Evolutionary conservation across 2,113 vertebrate species (phyloP), one percentile per base, ranked within the genome.

Genomic region (Hassar affinis): DNA sequence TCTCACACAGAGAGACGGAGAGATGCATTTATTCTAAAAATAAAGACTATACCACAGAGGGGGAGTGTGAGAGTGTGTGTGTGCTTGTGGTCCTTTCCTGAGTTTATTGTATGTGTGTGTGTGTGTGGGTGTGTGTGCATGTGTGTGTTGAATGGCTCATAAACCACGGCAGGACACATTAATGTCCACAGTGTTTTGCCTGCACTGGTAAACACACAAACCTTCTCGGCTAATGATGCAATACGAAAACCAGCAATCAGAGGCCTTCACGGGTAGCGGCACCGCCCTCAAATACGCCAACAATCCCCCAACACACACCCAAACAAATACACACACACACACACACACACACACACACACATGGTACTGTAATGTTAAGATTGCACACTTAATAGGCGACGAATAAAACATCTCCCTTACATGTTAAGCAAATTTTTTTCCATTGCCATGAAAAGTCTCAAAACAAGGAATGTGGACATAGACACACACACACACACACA

Each of bases 221-320:
- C 95, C 96, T 95, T 94, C 94, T 95, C 93, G 93, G 93, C 95
- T 96, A 96, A 96, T 94, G 96, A 95, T 96, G 95, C 95, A 95
- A 95, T 95, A 95, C 94, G 92, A 94, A 92, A 92, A 91, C 93
- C 92, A 93, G 95, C 95, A 95, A 95, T 96, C 95, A 95, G 59
- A 94, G 94, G 95, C 94, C 95, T 93, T 94, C 93, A 93, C 93
- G 91, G 92, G 94, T 94, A 94, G 93, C 49, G 17, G 80, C 57
- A 30, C 54, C 86, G 38, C 71, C 69, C 78, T 51, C 59, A 35
- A 27, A 69, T 30, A 56, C 14, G 38, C 51, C 51, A 56, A 35
- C 35, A 6, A 2, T 6, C 38, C 38, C 6, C 33, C n/a, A 38
- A 45, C 69, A 85, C 61, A 87, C 80, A 86, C 80, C n/a, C n/a